Base-by-base conservation (phyloP, 1,140 invertebrate species). In the Lordiphosa mommai region DNA sequence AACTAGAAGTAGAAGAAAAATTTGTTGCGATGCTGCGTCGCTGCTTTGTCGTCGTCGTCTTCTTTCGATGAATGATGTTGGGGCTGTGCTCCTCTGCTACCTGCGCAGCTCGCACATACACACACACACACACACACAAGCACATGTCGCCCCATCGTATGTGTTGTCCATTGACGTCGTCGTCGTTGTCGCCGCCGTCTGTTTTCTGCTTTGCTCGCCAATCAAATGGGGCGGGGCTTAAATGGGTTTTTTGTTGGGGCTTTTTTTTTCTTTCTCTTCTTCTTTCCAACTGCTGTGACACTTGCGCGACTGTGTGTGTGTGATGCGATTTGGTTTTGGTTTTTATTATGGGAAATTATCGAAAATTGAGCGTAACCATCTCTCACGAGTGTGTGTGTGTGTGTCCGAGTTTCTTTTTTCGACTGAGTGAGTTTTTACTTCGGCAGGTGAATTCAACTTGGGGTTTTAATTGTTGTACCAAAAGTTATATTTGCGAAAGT, bases 141-240 rank as follows among this genome's bases (percentile, higher is more conserved):
- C 46, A 43, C 50, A 61, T 70, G 60, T 47, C 32, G 17, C 43
- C 40, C 33, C 27, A 30, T 48, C 46, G 46, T 33, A 40, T 61
- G 60, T 63, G 61, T 37, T 66, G 63, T 82, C 77, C 77, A 84
- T 84, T 84, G 77, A 76, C 76, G 77, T 53, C 71, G 74, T 65
- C 74, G 68, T 67, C 52, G 64, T 48, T 37, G 59, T 44, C 34
- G 61, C 41, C 43, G 72, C 61, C 66, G 76, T 84, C 59, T 71
- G 51, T 63, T 73, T 85, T 68, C 51, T 51, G 14, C 16, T 40
- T 50, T 67, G 67, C 74, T 86, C 85, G 72, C 86, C 86, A 88
- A 88, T 88, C 86, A 82, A 88, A 88, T 86, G 76, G 76, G 86
- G 86, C 86, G 86, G 86, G 73, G 85, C 85, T 76, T 87, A 87